Percentiles rank a stretch among this genome's conserved stretches.
These are phyloP conservation scores for Grallaria varia DNA, from an alignment of 2,113 vertebrate genomes.

Conservation along the genomic window DNA sequence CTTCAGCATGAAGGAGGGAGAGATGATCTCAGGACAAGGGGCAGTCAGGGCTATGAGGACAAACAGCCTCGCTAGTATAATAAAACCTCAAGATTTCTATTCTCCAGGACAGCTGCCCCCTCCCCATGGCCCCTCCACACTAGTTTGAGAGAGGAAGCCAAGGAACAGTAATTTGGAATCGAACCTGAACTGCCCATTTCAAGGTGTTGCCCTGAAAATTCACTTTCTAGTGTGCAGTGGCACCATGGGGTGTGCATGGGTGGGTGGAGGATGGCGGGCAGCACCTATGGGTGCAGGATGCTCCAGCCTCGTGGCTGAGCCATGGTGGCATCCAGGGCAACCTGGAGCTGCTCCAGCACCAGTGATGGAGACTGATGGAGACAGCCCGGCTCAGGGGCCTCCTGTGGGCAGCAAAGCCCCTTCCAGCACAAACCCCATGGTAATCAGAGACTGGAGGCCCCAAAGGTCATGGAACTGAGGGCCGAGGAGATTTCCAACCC, in stretches of 20 bases:
- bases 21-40: neutral
- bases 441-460: neutral
- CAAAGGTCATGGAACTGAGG: neutral
- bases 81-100: rapidly evolving
- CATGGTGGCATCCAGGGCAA: neutral
- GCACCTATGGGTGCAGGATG: neutral
- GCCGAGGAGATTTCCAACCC: neutral
- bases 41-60: rapidly evolving
- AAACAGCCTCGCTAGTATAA: neutral
- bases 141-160: neutral
- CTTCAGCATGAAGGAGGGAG: rapidly evolving
- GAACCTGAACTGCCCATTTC: neutral
- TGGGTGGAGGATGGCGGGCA: neutral
- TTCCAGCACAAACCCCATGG: neutral
- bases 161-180: rapidly evolving
- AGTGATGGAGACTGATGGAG: rapidly evolving
- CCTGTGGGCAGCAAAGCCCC: neutral
- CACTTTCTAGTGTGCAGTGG: neutral
- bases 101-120: neutral
- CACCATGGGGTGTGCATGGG: rapidly evolving
- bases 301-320: rapidly evolving
- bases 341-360: neutral
- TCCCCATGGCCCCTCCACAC: neutral
- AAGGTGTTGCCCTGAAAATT: neutral
- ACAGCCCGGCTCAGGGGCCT: too few relatives aligned